Evolutionary conservation across 2,113 vertebrate species (phyloP).

Genomic region (Gambusia affinis): DNA sequence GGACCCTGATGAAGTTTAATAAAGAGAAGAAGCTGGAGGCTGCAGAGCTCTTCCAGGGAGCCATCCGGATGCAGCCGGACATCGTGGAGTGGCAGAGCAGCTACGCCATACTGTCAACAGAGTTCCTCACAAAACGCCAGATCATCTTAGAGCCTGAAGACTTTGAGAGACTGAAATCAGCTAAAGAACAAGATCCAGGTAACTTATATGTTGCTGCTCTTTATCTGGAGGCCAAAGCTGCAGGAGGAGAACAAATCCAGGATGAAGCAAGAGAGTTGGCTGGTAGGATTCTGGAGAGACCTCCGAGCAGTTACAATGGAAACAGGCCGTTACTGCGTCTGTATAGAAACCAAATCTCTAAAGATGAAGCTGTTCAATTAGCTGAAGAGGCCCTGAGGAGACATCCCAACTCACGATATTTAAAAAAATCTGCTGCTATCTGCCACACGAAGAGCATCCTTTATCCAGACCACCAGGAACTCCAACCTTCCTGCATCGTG

Average conservation of each 20-base stretch:
- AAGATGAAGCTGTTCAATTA: conserved; percentile 44
- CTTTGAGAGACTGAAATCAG: conserved; percentile 27
- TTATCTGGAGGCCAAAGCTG: neutral
- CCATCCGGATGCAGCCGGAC: conserved; percentile 55
- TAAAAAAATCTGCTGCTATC: conserved; percentile 34
- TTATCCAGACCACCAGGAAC: fast-evolving
- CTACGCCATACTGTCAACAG: neutral
- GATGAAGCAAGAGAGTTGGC: conserved; percentile 25
- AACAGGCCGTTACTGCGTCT: neutral
- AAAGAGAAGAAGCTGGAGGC: neutral
- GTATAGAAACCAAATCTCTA: neutral
- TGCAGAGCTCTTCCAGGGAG: conserved; percentile 48
- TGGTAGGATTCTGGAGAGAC: conserved; percentile 17
- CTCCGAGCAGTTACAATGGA: conserved; percentile 31
- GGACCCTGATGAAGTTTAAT: conserved; percentile 57
- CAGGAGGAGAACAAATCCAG: neutral
- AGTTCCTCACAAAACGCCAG: too few species aligned
- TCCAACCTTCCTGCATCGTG: neutral
- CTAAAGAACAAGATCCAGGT: conserved; percentile 46
- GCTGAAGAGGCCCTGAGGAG: conserved; percentile 39
- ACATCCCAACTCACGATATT: conserved; percentile 42
- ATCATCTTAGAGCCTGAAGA: neutral
- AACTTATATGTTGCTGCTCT: conserved; percentile 37
- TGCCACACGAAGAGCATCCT: conserved; percentile 46
- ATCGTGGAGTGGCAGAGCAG: conserved; percentile 53